phyloP scores from a whole-genome alignment of 2,888 invertebrate genomes.

The Pollenia griseotomentosa region DNA sequence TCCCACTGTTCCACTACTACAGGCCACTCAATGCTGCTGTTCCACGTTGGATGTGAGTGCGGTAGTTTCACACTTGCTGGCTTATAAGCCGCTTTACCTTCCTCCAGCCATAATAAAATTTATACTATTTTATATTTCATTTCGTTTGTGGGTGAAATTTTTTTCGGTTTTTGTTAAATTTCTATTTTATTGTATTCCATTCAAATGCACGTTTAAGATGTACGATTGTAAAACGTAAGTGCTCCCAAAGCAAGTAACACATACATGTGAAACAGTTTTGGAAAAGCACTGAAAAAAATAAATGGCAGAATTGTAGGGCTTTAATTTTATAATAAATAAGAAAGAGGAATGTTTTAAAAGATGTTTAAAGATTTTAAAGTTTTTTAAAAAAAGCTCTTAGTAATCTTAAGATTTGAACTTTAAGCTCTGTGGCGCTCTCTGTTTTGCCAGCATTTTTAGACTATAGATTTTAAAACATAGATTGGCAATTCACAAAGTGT shows the following conservation, averaged over 20 bases:
- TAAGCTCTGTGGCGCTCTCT: too few species aligned
- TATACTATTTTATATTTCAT: conserved; percentile 22
- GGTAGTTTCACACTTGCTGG: not conserved
- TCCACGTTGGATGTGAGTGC: not conserved
- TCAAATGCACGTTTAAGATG: conserved; percentile 24
- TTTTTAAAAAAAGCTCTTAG: too few species aligned
- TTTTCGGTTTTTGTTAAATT: not conserved
- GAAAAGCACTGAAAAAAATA: too few species aligned
- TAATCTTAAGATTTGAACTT: too few species aligned
- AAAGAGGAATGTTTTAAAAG: too few species aligned
- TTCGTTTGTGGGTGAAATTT: conserved; percentile 4
- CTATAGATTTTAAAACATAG: too few species aligned
- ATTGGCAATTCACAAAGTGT: too few species aligned
- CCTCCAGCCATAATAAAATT: conserved; percentile 5
- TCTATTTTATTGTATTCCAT: conserved; percentile 8
- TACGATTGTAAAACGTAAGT: not conserved
- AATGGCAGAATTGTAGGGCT: too few species aligned
- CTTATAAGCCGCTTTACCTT: not conserved
- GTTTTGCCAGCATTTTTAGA: too few species aligned
- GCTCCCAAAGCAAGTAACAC: not conserved
- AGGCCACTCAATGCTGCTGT: conserved; percentile 4
- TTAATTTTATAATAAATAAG: too few species aligned
- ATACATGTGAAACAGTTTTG: too few species aligned
- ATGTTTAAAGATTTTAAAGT: too few species aligned
- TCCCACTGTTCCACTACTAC: conserved; percentile 14